These are phyloP conservation scores for Ophiothrix spiculata DNA, from an alignment of 35 echinoderm and acorn worm genomes.

Conservation along the genomic window DNA sequence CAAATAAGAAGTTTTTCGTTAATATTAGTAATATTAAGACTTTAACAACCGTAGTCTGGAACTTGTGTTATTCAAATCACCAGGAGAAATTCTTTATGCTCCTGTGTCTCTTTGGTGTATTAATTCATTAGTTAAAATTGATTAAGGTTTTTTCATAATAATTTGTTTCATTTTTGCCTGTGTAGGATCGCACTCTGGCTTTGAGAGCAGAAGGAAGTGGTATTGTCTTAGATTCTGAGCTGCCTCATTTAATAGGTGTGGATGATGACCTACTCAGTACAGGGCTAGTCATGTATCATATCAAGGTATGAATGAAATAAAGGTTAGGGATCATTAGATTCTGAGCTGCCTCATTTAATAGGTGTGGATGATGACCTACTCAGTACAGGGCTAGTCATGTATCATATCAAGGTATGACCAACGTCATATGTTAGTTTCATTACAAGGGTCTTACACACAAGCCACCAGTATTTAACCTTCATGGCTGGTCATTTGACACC, in stretches of 20 bases:
- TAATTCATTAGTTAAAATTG: no score
- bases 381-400: background rate
- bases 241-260: constrained; percentile 90
- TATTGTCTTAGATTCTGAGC: constrained; percentile 79
- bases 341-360: background rate
- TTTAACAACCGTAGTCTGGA: background rate
- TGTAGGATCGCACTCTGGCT: constrained; percentile 89
- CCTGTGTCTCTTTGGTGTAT: background rate
- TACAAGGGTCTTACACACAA: no score
- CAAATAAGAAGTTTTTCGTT: background rate
- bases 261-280: constrained; percentile 92
- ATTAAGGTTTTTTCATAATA: background rate
- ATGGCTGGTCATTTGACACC: no score
- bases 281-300: constrained; percentile 90
- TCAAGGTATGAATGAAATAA: constrained; percentile 22
- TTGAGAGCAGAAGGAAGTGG: constrained; percentile 85
- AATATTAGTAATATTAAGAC: background rate
- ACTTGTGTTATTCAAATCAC: background rate
- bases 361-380: background rate
- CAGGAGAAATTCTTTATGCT: background rate
- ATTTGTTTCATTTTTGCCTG: background rate
- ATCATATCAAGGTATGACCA: background rate
- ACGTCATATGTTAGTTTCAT: no score
- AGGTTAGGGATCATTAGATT: background rate
- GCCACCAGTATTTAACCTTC: no score